Percentiles rank a stretch among this genome's conserved stretches.
phyloP scores from a whole-genome alignment of 2,888 invertebrate species.

The Ichneumoninae sp. region DNA sequence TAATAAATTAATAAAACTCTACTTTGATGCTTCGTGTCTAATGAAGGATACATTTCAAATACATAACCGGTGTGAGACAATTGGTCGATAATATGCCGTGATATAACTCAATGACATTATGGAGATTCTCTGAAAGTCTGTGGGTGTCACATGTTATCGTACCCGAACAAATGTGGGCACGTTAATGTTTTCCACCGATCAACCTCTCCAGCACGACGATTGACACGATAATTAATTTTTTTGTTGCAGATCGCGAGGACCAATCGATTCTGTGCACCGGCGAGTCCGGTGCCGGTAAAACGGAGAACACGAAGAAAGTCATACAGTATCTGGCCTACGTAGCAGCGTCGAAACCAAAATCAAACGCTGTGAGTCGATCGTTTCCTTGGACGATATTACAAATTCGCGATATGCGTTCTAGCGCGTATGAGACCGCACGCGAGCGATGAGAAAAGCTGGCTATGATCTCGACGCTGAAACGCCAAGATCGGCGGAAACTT shows the following conservation, averaged over 20 bases:
- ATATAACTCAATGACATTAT: conserved; percentile 54
- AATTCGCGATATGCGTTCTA: neutral
- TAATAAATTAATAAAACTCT: neutral
- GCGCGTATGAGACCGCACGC: neutral
- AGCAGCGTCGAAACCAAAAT: conserved; percentile 98
- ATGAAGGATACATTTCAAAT: neutral
- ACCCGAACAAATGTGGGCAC: conserved; percentile 51
- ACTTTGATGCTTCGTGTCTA: neutral
- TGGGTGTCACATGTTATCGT: conserved; percentile 51
- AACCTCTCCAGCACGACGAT: conserved; percentile 7
- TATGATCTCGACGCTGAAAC: conserved; percentile 49
- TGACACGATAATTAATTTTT: conserved; percentile 32
- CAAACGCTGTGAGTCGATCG: conserved; percentile 91
- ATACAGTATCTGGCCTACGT: conserved; percentile 99
- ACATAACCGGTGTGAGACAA: conserved; percentile 11
- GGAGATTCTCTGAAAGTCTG: conserved; percentile 57
- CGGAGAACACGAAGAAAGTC: conserved; percentile 99
- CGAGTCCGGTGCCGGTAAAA: conserved; percentile 99
- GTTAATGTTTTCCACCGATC: conserved; percentile 8
- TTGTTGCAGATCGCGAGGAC: conserved; percentile 96
- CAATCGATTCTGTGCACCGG: conserved; percentile 99
- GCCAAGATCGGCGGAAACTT: conserved; percentile 66
- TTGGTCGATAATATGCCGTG: conserved; percentile 34
- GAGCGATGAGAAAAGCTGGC: neutral
- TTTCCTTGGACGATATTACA: neutral